These are phyloP conservation scores for Drosophila neotestacea DNA, from an alignment of 2,888 invertebrate species.

Conservation along the genomic window DNA sequence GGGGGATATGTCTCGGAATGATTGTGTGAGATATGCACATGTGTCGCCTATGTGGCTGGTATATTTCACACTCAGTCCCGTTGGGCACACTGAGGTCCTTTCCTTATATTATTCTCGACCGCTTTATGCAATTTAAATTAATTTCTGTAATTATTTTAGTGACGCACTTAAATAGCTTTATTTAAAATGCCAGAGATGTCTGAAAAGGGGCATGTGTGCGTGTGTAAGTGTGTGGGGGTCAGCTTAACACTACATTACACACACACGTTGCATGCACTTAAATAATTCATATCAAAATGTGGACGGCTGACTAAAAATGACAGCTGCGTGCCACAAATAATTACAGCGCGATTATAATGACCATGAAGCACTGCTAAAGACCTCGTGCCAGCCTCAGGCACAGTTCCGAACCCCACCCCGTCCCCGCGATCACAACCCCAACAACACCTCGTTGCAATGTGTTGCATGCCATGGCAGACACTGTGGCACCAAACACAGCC, in stretches of 20 bases:
- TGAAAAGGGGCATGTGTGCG: not conserved
- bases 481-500: constrained; percentile 50
- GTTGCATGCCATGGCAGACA: constrained; percentile 67
- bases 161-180: constrained; percentile 63
- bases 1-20: not conserved
- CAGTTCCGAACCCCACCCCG: not conserved
- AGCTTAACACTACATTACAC: constrained; percentile 48
- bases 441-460: constrained; percentile 55
- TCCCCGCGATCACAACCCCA: not conserved
- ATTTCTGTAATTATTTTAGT: constrained; percentile 78
- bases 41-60: constrained; percentile 47
- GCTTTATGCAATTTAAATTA: constrained; percentile 79
- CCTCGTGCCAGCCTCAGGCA: constrained; percentile 8
- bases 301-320: constrained; percentile 58
- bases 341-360: constrained; percentile 63
- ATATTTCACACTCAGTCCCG: constrained; percentile 40
- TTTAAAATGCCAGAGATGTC: constrained; percentile 40
- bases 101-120: constrained; percentile 28
- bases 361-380: constrained; percentile 49
- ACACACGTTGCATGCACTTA: constrained; percentile 61
- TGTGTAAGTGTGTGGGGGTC: constrained; percentile 14
- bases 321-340: constrained; percentile 78
- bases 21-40: constrained; percentile 59
- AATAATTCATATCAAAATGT: constrained; percentile 59
- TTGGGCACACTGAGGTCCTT: constrained; percentile 31